Evolutionary conservation across 2,797 vertebrate genomes (phyloP), one percentile per base, ranked within the genome.

Genomic region (Pogonophryne albipinna): DNA sequence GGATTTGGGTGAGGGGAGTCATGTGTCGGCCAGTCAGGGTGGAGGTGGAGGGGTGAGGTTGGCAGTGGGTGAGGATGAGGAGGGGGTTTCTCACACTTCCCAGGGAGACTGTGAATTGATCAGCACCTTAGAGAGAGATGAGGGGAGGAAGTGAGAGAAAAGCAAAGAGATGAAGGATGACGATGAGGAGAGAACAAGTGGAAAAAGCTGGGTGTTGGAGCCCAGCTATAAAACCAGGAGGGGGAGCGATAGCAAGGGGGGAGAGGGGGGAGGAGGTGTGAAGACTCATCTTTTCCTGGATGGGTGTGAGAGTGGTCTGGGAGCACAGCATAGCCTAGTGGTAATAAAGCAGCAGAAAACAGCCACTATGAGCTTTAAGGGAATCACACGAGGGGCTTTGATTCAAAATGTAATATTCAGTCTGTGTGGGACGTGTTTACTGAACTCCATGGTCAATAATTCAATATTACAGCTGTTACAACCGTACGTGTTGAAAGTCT

Each of bases 51-150:
- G 76, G 66, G 76, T 64, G 38, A 53, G 60, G 67, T 66, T 70
- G 80, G 75, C 63, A 64, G 76, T 34, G 71, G 78, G 70, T 64
- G 69, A 55, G 78, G 80, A 71, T 67, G 85, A 78, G 76, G 78
- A 61, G 20, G 75, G 74, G 67, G 64, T 74, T 88, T 88, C 87
- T 95, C 90, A 91, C 95, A 95, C 94, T 91, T 95, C 84, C 88
- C 78, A 83, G 83, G 85, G 89, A 95, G 93, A 86, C 94, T 95
- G 95, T 95, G 95, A 95, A 95, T 95, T 95, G 95, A 95, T 95
- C 94, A 94, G 94, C 94, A 95, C 94, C 94, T 95, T 74, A 81
- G 82, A 87, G 76, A 78, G 83, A 50, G 80, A 83, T 69, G 76
- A 19, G 42, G 45, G 46, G 56, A 55, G 69, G 38, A 64, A 70